A percentile compares a stretch with the other conserved stretches of the same genome.
These are phyloP conservation scores for Novumbra hubbsi DNA, from an alignment of 2,797 vertebrate genomes.

Conservation along the genomic window DNA sequence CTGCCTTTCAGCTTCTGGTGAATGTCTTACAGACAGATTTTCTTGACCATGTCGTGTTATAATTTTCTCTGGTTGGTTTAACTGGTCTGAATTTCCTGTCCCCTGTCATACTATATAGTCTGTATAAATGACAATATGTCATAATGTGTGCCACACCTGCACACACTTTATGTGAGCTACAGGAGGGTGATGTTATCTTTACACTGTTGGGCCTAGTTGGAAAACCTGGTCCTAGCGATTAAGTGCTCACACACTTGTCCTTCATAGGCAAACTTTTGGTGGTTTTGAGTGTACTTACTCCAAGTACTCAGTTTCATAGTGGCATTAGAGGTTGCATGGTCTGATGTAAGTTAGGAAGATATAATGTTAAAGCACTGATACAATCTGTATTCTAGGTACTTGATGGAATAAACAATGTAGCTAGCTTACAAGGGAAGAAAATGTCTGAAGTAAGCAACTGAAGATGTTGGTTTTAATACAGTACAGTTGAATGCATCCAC, in stretches of 20 bases:
- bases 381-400: neutral
- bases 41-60: neutral
- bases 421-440: neutral
- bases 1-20: conserved; percentile 17
- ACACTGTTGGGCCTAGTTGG: neutral
- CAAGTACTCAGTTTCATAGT: neutral
- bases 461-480: conserved; percentile 37
- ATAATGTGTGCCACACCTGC: neutral
- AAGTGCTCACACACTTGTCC: neutral
- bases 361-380: conserved; percentile 22
- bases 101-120: conserved; percentile 8
- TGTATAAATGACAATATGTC: conserved; percentile 1
- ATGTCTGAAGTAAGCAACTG: conserved; percentile 21
- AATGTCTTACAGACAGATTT: neutral
- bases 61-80: neutral
- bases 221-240: conserved; percentile 1
- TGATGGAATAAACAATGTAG: neutral
- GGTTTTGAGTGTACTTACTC: neutral
- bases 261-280: neutral
- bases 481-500: conserved; percentile 28
- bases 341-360: neutral
- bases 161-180: conserved; percentile 1
- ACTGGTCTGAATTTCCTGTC: neutral
- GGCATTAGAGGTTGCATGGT: conserved; percentile 8
- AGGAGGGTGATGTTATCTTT: neutral